These are phyloP conservation scores for Drosophila pseudotakahashii DNA, from an alignment of 2,888 invertebrate genomes.

Conservation along the genomic window DNA sequence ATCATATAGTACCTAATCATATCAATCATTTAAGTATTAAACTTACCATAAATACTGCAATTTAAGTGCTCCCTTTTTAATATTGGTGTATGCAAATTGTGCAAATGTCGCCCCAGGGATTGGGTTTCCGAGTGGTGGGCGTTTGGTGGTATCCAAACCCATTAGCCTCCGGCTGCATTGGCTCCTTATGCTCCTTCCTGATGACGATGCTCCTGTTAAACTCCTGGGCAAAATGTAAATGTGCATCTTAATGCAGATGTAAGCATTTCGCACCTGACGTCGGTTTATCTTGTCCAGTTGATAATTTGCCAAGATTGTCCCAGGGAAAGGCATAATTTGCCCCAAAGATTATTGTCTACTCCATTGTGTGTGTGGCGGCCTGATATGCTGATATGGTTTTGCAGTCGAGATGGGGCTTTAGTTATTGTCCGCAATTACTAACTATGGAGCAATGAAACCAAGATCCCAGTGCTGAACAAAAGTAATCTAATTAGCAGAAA, in stretches of 20 bases:
- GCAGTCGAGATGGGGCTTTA: slow-evolving; percentile 9
- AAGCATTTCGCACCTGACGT: slow-evolving; percentile 72
- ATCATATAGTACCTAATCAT: too few relatives aligned
- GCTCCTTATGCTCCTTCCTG: slow-evolving; percentile 15
- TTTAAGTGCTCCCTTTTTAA: neutral
- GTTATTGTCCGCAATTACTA: slow-evolving; percentile 18
- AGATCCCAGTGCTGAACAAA: slow-evolving; percentile 10
- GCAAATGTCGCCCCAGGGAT: slow-evolving; percentile 43
- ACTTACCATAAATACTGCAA: neutral
- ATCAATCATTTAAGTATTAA: too few relatives aligned
- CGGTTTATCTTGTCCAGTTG: slow-evolving; percentile 52
- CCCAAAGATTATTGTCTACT: slow-evolving; percentile 29
- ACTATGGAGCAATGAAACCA: slow-evolving; percentile 5
- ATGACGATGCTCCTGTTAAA: slow-evolving; percentile 17
- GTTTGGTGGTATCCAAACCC: slow-evolving; percentile 26
- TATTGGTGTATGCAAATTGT: slow-evolving; percentile 62
- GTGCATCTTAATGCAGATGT: slow-evolving; percentile 58
- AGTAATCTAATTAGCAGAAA: slow-evolving; percentile 31
- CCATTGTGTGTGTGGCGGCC: neutral
- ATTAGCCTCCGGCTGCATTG: slow-evolving; percentile 41
- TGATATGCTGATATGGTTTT: slow-evolving; percentile 10
- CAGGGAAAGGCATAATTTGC: slow-evolving; percentile 37
- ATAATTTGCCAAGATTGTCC: slow-evolving; percentile 57
- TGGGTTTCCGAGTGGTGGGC: neutral
- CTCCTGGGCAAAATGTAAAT: slow-evolving; percentile 40